Conservation (phyloP, 2,888 invertebrate genomes). For the Heliconius ismenius region DNA sequence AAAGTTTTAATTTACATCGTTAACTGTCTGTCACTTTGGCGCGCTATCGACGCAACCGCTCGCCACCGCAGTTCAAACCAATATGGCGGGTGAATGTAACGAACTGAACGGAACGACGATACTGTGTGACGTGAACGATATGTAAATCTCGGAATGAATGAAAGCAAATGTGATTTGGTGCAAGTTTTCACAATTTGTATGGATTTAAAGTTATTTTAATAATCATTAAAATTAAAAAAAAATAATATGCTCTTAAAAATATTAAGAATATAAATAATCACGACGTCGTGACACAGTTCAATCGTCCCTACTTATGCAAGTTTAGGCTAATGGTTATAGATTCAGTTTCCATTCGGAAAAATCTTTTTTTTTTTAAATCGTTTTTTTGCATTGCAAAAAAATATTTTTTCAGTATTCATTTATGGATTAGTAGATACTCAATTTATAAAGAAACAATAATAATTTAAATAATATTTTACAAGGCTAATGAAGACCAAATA, state of each 20-base stretch:
- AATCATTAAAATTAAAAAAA: not conserved
- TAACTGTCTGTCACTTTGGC: slow-evolving; percentile 68
- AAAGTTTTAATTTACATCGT: slow-evolving; percentile 67
- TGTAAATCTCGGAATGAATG: slow-evolving; percentile 24
- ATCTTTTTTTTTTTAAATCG: not conserved
- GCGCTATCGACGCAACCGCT: slow-evolving; percentile 57
- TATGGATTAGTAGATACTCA: too few relatives aligned
- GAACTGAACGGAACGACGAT: slow-evolving; percentile 34
- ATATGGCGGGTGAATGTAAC: slow-evolving; percentile 67
- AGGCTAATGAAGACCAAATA: too few relatives aligned
- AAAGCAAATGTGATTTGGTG: slow-evolving; percentile 21
- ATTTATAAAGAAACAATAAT: too few relatives aligned
- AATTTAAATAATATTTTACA: too few relatives aligned
- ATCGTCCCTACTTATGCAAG: too few relatives aligned
- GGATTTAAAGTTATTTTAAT: not conserved
- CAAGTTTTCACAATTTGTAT: not conserved
- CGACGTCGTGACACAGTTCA: too few relatives aligned
- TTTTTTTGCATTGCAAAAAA: too few relatives aligned
- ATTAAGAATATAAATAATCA: too few relatives aligned
- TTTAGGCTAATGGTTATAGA: not conserved
- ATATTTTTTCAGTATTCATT: too few relatives aligned
- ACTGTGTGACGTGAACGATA: slow-evolving; percentile 17
- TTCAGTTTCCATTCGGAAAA: not conserved
- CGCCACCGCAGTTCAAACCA: slow-evolving; percentile 60
- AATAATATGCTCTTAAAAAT: too few relatives aligned